Percentiles rank a stretch among this genome's conserved stretches.
Evolutionary conservation across 1,140 invertebrate genomes (phyloP).

Genomic region (Pomacea maculata): DNA sequence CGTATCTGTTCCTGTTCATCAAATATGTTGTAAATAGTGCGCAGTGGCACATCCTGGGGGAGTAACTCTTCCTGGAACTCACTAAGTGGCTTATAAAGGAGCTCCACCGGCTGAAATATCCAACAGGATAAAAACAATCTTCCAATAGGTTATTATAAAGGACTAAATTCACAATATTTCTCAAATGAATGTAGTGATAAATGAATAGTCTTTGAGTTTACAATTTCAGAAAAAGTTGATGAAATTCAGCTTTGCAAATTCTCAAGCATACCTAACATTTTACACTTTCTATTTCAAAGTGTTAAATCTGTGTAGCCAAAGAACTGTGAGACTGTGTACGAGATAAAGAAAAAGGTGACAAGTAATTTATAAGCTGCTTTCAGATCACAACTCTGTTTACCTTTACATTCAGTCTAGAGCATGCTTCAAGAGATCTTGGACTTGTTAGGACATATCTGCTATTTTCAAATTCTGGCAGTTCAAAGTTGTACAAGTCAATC

Average conservation of each 20-base stretch:
- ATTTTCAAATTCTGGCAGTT: constrained; percentile 64
- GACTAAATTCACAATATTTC: too few relatives aligned
- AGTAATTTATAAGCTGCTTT: neutral
- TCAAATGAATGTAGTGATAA: too few relatives aligned
- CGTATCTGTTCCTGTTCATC: constrained; percentile 60
- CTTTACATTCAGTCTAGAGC: constrained; percentile 67
- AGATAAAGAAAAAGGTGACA: neutral
- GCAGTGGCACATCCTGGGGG: constrained; percentile 55
- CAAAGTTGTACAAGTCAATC: constrained; percentile 67
- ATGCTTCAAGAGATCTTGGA: constrained; percentile 70
- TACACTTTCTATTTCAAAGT: too few relatives aligned
- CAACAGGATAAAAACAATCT: neutral
- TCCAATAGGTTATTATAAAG: too few relatives aligned
- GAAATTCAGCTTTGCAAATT: too few relatives aligned
- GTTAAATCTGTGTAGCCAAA: too few relatives aligned
- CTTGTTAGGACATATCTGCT: constrained; percentile 70
- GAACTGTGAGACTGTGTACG: neutral
- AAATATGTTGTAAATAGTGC: constrained; percentile 61
- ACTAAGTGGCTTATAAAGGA: constrained; percentile 61
- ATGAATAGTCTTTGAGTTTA: too few relatives aligned
- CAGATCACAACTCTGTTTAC: constrained; percentile 43
- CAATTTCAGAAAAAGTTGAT: too few relatives aligned
- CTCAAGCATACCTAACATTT: too few relatives aligned
- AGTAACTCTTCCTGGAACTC: constrained; percentile 63
- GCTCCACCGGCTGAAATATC: constrained; percentile 55